A percentile compares a stretch with the other conserved stretches of the same genome.
Evolutionary conservation across 2,797 vertebrate genomes (phyloP).

Genomic region (Argya squamiceps): DNA sequence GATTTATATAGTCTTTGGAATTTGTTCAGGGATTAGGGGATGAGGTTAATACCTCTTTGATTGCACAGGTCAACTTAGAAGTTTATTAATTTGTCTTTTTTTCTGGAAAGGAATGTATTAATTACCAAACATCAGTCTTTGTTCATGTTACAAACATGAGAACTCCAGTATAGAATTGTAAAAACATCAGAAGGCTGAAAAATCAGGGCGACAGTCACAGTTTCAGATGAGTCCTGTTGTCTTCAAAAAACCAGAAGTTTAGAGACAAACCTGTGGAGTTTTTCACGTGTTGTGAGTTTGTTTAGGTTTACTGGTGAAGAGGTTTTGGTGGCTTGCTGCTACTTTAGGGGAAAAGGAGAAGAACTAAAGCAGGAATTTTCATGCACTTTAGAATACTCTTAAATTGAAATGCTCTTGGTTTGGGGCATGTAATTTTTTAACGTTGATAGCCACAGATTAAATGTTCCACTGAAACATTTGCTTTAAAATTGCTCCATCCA

Average conservation of each 20-base stretch:
- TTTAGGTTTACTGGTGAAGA: not conserved
- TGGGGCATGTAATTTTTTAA: not conserved
- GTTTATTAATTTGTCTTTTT: too few relatives aligned
- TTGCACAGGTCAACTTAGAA: too few relatives aligned
- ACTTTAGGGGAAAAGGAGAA: not conserved
- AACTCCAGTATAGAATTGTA: too few relatives aligned
- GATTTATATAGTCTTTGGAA: too few relatives aligned
- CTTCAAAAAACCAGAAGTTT: not conserved
- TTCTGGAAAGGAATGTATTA: too few relatives aligned
- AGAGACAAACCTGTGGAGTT: not conserved
- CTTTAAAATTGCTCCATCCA: not conserved
- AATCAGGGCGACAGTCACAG: too few relatives aligned
- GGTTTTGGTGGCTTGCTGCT: not conserved
- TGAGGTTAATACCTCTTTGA: too few relatives aligned
- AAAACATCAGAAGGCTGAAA: too few relatives aligned
- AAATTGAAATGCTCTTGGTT: not conserved
- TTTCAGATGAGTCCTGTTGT: not conserved
- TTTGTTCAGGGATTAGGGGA: too few relatives aligned
- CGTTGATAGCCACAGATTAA: not conserved
- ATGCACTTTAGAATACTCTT: not conserved
- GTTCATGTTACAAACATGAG: too few relatives aligned
- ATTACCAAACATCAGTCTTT: too few relatives aligned
- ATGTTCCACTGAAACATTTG: not conserved
- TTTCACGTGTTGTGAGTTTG: fast-evolving
- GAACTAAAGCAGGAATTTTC: not conserved